Evolutionary conservation across 2,888 invertebrate genomes (phyloP).

Genomic region (Andricus quercusramuli): DNA sequence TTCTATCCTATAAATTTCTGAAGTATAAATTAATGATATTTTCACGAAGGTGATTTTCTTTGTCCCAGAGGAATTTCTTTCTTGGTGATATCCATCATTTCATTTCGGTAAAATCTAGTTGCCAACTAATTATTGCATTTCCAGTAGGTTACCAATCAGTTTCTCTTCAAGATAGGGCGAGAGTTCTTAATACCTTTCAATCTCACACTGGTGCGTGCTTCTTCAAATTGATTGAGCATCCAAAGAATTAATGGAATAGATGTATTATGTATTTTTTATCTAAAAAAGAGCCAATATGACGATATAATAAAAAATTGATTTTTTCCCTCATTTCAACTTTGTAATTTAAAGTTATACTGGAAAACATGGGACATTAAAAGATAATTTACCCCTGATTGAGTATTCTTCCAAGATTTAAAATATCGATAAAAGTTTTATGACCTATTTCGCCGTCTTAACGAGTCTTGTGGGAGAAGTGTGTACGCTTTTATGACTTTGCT

Average conservation of each 20-base stretch:
- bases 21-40: too few relatives aligned
- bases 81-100: slow-evolving; percentile 48
- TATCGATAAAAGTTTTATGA: not conserved
- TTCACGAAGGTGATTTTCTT: too few relatives aligned
- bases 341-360: too few relatives aligned
- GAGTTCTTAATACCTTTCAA: slow-evolving; percentile 28
- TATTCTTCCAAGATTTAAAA: not conserved
- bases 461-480: not conserved
- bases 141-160: slow-evolving; percentile 45
- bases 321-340: too few relatives aligned
- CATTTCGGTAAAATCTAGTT: slow-evolving; percentile 43
- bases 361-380: too few relatives aligned
- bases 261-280: not conserved
- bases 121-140: slow-evolving; percentile 52
- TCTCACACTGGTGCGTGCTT: slow-evolving; percentile 7
- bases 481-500: too few relatives aligned
- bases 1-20: too few relatives aligned
- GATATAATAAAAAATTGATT: not conserved
- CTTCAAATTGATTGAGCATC: slow-evolving; percentile 32
- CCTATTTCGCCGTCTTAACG: not conserved
- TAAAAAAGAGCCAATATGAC: not conserved
- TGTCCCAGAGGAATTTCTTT: too few relatives aligned
- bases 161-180: slow-evolving; percentile 7
- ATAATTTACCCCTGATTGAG: not conserved
- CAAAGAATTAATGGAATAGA: not conserved